Base-by-base conservation (phyloP, 2,797 vertebrate genomes). In the Stomatorhinus walkeri region DNA sequence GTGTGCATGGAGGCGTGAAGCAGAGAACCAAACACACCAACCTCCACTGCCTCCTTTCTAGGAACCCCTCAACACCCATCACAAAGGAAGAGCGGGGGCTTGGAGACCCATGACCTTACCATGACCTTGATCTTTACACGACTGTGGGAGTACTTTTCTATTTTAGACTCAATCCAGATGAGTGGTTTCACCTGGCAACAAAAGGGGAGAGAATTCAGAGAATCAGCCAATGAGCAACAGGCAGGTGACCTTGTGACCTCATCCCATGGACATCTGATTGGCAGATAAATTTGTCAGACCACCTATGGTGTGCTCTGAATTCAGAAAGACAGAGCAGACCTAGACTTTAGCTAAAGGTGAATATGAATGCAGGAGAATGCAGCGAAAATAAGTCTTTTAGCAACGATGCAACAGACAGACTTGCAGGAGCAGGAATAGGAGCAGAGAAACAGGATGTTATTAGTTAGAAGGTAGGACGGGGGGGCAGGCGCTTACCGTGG, bases 101-200 rank as follows among this genome's bases (percentile, higher is more conserved):
- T 43, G 32, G 3, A 72, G 28, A 72, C 76, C 40, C 61, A 32
- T n/a, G 36, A 79, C 81, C 89, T 61, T 95, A 96, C 96, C 96
- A 96, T 97, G 88, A 97, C 95, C 94, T 96, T 96, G 94, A 97
- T 97, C 94, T 97, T 96, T 91, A 97, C 95, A 12, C 96, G 95
- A 90, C 96, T 97, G 94, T 97, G 96, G 88, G 96, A 96, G 92
- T 95, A 96, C 94, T 93, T 97, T 93, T 97, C 96, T 91, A 97
- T 96, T 92, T 95, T 93, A 43, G 96, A 96, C 93, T 97, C 96
- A 19, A 96, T 97, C 96, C 96, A 97, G 91, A 97, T 96, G 56
- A 97, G 95, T 87, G 96, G 96, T 93, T 96, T 97, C 91, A 96
- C 94, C 96, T 97, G 94, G 52, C 88, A 43, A 61, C 61, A 40